These are phyloP conservation scores for Chrysochloris asiatica DNA, from an alignment of 2,113 vertebrate genomes.

Conservation along the genomic window DNA sequence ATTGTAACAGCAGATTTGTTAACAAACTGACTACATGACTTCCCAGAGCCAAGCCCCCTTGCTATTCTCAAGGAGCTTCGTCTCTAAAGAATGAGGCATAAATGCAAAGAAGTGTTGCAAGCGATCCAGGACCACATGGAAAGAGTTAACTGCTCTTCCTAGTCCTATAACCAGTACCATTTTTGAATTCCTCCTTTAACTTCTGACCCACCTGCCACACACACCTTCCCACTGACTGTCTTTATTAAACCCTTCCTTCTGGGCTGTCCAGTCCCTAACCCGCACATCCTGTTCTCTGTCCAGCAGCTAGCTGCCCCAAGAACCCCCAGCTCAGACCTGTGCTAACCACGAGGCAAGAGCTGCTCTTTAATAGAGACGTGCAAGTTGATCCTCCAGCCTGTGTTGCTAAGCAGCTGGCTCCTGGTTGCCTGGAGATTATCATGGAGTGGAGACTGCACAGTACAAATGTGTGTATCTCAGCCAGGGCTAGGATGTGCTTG, in stretches of 20 bases:
- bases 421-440: slow-evolving; percentile 78
- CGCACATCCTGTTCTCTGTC: neutral
- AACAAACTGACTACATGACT: neutral
- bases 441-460: slow-evolving; percentile 36
- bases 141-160: neutral
- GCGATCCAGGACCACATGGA: neutral
- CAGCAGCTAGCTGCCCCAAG: neutral
- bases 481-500: neutral
- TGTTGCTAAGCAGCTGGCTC: slow-evolving; percentile 79
- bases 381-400: slow-evolving; percentile 32
- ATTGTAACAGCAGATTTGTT: neutral
- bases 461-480: slow-evolving; percentile 17
- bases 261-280: neutral
- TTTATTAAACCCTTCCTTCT: neutral
- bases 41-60: neutral
- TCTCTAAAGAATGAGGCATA: neutral
- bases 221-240: neutral
- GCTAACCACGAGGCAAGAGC: slow-evolving; percentile 7
- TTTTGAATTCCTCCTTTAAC: neutral
- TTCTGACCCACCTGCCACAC: neutral
- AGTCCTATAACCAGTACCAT: neutral
- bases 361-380: slow-evolving; percentile 53
- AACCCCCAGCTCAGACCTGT: neutral
- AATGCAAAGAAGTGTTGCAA: neutral
- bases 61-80: neutral